Conservation (phyloP, 2,113 vertebrate genomes). For the Peromyscus californicus region DNA sequence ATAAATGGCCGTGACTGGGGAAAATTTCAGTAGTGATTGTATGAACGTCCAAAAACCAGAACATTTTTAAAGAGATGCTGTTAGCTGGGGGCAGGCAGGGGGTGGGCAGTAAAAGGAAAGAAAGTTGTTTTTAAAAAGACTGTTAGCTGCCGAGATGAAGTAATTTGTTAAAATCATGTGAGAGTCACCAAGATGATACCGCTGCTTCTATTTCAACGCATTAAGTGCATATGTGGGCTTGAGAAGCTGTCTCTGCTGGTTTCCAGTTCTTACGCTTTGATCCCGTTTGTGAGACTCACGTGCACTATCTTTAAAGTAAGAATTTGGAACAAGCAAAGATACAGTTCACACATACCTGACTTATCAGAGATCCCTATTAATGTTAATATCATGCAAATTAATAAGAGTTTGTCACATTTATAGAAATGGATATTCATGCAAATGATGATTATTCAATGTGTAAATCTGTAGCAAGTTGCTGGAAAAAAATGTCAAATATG, state of each 20-base stretch:
- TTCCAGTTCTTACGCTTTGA: neutral
- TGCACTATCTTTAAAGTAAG: slow-evolving; percentile 67
- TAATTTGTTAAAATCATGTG: slow-evolving; percentile 33
- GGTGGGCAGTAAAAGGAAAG: too few relatives aligned
- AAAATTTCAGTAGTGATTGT: neutral
- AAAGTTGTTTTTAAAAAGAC: neutral
- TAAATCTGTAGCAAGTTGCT: slow-evolving; percentile 61
- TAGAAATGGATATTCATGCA: slow-evolving; percentile 68
- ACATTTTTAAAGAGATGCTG: slow-evolving; percentile 39
- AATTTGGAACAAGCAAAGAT: slow-evolving; percentile 58
- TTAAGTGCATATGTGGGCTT: neutral
- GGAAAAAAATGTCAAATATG: slow-evolving; percentile 56
- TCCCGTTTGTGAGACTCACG: slow-evolving; percentile 1
- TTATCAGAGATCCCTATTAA: slow-evolving; percentile 53
- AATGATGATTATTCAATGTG: slow-evolving; percentile 57
- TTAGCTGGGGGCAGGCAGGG: neutral
- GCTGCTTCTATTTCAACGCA: neutral
- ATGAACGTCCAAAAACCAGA: neutral
- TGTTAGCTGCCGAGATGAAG: slow-evolving; percentile 1
- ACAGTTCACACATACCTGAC: slow-evolving; percentile 48
- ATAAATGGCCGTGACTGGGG: slow-evolving; percentile 28
- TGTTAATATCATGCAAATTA: slow-evolving; percentile 60
- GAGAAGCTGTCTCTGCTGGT: slow-evolving; percentile 20
- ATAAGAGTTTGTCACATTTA: slow-evolving; percentile 56
- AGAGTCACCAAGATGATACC: slow-evolving; percentile 38